Base-by-base conservation (phyloP, 1,140 invertebrate genomes). In the Drosophila kurseongensis region DNA sequence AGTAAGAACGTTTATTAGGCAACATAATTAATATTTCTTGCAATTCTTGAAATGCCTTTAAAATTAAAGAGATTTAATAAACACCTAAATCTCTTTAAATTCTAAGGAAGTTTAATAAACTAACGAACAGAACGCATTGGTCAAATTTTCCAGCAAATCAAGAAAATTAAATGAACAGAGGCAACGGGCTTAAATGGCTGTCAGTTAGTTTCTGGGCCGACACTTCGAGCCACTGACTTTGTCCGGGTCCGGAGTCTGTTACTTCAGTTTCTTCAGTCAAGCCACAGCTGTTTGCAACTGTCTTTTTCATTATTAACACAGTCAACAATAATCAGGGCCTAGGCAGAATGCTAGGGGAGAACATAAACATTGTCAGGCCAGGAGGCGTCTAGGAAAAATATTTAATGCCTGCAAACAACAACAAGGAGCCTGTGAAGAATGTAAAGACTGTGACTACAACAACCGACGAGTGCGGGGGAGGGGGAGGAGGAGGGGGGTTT, bases 391-490 rank as follows among this genome's bases (percentile, higher is more conserved):
- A 78, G 82, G 81, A 67, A 88, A 88, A 88, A 88, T 88, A 88
- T 88, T 88, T 88, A 88, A 88, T 88, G 83, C 80, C 83, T 71
- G 80, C 84, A 88, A 88, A 88, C 79, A 88, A 75, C 76, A 68
- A 72, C 65, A 56, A 60, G 65, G 44, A 71, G 48, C 36, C 71
- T 58, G 38, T 45, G 57, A 78, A 57, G 66, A 78, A 78, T 71
- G 50, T 41, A 50, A 72, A 42, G 75, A 78, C 74, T 75, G 41
- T 45, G 60, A 57, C 73, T 63, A 71, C 57, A 59, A 65, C 48
- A 42, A 51, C 16, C 36, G 40, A 13, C 23, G 16, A 36, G 42
- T 38, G 6, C 42, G 38, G 13, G 3, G 50, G 23, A 23, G 2
- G 23, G 23, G 23, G 23, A 0, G 23, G 23, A 2, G 2, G 18